Evolutionary conservation across 2,888 invertebrate species (phyloP), one percentile per base, ranked within the genome.

Genomic region (Lamellibrachia satsuma): DNA sequence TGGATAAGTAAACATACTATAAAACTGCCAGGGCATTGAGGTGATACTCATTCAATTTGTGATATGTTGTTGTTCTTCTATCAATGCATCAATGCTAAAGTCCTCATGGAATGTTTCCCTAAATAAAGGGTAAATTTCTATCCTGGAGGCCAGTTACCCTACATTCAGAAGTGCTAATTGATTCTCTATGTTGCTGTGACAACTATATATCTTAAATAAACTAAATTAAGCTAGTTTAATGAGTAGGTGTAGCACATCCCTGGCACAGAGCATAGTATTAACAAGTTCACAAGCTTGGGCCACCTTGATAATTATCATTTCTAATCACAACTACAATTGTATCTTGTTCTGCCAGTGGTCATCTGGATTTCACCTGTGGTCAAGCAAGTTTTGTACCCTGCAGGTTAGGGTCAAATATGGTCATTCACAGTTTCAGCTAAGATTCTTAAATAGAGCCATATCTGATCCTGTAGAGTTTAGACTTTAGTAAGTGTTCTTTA

Each of bases 151-250:
- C 75, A 75, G 22, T 75, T 75, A 75, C 75, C 75, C 75, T 75
- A 75, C 75, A 75, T 75, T 75, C 75, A 75, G 3, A 75, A 75
- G 75, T 75, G 75, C 75, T 22, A n/a, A 75, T 75, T 75, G 75
- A 75, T 75, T 75, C 75, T 75, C 22, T 22, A 22, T 75, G 75
- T 22, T 22, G 22, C 75, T 3, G 75, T 75, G 75, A n/a, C 15
- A 75, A 75, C 75, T 75, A 75, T 22, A 75, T 75, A 75, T 75
- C 75, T n/a, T 15, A 75, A 75, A 75, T 75, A 75, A 75, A 75
- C 75, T 22, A 75, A 75, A 75, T 75, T 75, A 75, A 75, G 22
- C 75, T 75, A 22, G n/a, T n/a, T 75, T 75, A 15, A 75, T 15
- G 75, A 75, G 75, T n/a, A 3, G 75, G 22, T 75, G 22, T n/a